Conservation (phyloP, 2,797 vertebrate species). For the Alcedo atthis region DNA sequence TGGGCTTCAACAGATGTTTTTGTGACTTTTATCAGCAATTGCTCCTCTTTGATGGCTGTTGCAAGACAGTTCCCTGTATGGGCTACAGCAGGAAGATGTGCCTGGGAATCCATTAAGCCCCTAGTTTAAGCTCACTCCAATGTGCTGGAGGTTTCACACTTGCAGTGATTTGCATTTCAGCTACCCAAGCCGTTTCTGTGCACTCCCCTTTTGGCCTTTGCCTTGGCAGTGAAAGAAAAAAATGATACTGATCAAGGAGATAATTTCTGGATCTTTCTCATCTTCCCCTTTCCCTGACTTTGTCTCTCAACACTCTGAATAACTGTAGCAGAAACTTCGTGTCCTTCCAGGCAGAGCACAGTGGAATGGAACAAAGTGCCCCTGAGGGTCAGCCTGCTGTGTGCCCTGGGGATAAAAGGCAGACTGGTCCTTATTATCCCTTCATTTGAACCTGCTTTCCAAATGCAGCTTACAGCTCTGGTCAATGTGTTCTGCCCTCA, state of each 20-base stretch:
- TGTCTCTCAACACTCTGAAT: neutral
- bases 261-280: neutral
- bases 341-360: neutral
- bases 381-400: neutral
- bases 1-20: neutral
- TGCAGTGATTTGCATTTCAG: neutral
- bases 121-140: fast-evolving
- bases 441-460: neutral
- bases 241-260: neutral
- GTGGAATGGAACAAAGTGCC: neutral
- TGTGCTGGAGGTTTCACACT: neutral
- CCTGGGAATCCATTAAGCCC: neutral
- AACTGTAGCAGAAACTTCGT: neutral
- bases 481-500: neutral
- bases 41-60: neutral
- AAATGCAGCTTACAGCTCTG: neutral
- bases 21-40: neutral
- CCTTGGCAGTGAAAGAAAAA: neutral
- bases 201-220: neutral
- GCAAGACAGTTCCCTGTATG: neutral
- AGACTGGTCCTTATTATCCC: neutral
- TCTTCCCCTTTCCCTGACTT: neutral
- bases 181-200: neutral
- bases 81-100: neutral
- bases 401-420: neutral